Conservation (phyloP, 2,888 invertebrate species). For the Aporophyla lueneburgensis region DNA sequence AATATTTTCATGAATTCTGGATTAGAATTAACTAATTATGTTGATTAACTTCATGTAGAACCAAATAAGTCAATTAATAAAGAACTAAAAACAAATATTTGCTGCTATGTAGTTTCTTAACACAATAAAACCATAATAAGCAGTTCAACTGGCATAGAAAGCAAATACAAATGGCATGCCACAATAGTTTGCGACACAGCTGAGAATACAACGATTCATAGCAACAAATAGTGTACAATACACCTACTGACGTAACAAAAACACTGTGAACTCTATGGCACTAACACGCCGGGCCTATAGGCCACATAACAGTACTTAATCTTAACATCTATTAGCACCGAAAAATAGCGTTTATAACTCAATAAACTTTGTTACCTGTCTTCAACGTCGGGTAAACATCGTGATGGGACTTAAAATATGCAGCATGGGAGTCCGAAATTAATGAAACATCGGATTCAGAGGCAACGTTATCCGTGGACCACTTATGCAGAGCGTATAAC, state of each 20-base stretch:
- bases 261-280: slow-evolving; percentile 64
- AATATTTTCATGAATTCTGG: slow-evolving; percentile 10
- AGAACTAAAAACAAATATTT: neutral
- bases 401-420: slow-evolving; percentile 80
- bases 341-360: slow-evolving; percentile 29
- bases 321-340: slow-evolving; percentile 33
- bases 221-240: slow-evolving; percentile 60
- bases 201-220: slow-evolving; percentile 54
- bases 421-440: slow-evolving; percentile 71
- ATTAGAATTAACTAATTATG: slow-evolving; percentile 14
- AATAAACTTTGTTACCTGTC: slow-evolving; percentile 78
- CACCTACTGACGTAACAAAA: slow-evolving; percentile 72
- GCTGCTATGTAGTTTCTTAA: neutral
- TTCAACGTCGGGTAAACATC: slow-evolving; percentile 84
- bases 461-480: slow-evolving; percentile 88
- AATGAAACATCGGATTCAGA: slow-evolving; percentile 67
- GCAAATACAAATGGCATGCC: slow-evolving; percentile 43
- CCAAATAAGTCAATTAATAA: slow-evolving; percentile 7
- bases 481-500: slow-evolving; percentile 92
- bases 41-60: slow-evolving; percentile 2
- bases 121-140: slow-evolving; percentile 21
- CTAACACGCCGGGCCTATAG: slow-evolving; percentile 72
- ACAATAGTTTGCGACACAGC: slow-evolving; percentile 59
- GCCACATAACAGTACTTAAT: slow-evolving; percentile 72
- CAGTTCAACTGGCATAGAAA: slow-evolving; percentile 44